Conservation (phyloP, 2,113 vertebrate species). For the Aegithalos caudatus region DNA sequence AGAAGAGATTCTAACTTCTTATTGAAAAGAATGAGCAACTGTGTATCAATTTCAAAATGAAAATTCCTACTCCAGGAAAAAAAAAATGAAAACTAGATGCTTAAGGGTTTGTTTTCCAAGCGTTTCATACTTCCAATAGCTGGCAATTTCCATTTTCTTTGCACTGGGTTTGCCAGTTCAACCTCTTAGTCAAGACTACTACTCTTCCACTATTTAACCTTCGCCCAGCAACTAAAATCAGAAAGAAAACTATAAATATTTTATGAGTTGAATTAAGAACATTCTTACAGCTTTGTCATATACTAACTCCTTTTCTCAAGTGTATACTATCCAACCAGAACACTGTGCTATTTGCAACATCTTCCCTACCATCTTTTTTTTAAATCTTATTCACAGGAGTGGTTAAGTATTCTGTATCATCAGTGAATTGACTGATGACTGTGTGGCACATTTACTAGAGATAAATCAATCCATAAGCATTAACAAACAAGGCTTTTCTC, state of each 20-base stretch:
- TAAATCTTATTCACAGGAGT: background rate
- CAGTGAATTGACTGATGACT: background rate
- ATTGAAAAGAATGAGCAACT: background rate
- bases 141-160: background rate
- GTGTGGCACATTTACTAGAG: background rate
- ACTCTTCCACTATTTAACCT: background rate
- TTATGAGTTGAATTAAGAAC: background rate
- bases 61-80: background rate
- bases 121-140: background rate
- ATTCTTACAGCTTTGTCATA: background rate
- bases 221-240: background rate
- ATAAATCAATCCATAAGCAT: background rate
- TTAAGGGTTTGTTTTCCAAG: background rate
- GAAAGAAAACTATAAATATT: background rate
- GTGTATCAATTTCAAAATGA: background rate
- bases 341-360: rapidly evolving
- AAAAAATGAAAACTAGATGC: background rate
- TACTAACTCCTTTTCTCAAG: background rate
- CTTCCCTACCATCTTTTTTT: rapidly evolving
- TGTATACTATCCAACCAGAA: background rate
- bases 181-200: background rate
- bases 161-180: background rate
- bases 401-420: background rate
- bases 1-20: background rate
- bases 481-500: background rate